Conservation (phyloP, 2,113 vertebrate species). For the Hucho hucho region DNA sequence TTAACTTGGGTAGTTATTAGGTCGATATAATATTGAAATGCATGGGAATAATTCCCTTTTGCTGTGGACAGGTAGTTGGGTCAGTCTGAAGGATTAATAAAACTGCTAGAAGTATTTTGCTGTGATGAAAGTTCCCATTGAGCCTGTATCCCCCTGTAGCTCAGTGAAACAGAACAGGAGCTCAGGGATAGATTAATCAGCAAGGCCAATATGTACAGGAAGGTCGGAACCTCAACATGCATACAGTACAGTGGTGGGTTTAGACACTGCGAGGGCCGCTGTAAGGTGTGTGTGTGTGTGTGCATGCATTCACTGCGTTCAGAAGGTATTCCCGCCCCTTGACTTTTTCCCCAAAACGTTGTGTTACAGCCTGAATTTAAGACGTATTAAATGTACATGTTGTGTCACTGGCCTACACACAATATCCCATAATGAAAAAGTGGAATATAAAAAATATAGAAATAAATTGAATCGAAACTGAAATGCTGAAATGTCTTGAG, state of each 20-base stretch:
- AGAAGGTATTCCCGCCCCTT: not conserved
- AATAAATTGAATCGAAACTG: too few species aligned
- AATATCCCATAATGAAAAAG: too few species aligned
- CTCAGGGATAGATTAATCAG: conserved; percentile 53
- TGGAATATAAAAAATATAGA: too few species aligned
- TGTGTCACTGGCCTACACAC: too few species aligned
- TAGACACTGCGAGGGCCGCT: not conserved
- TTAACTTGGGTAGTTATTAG: conserved; percentile 60
- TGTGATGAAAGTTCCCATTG: too few species aligned
- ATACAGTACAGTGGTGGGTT: not conserved
- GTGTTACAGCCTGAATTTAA: too few species aligned
- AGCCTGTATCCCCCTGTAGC: too few species aligned
- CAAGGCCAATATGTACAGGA: conserved; percentile 20
- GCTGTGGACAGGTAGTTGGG: conserved; percentile 44
- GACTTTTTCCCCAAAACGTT: not conserved
- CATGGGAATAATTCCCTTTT: conserved; percentile 61
- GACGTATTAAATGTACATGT: too few species aligned
- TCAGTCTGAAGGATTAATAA: conserved; percentile 64
- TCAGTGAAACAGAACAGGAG: conserved; percentile 45
- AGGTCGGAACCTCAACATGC: conserved; percentile 25
- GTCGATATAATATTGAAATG: conserved; percentile 67
- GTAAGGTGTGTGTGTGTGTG: conserved; percentile 23
- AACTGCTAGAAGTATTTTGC: conserved; percentile 51
- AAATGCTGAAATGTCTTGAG: too few species aligned
- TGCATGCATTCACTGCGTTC: not conserved